Percentiles rank a stretch among this genome's conserved stretches.
Conservation (phyloP, 2,113 vertebrate species). For the Actenoides lindsayi region DNA sequence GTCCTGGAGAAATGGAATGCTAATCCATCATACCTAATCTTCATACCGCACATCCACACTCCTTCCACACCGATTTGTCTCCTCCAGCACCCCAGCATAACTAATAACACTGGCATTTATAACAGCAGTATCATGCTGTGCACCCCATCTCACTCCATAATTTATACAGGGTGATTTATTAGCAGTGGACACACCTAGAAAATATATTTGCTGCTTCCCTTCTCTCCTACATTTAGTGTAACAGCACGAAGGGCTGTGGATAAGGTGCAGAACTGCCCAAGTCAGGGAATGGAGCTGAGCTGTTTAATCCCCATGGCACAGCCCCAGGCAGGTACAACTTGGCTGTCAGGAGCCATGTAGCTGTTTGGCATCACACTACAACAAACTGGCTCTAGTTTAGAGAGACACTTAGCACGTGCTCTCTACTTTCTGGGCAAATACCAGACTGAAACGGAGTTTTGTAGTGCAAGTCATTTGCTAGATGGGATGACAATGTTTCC, state of each 20-base stretch:
- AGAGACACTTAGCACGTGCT: neutral
- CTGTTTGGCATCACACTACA: neutral
- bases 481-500: neutral
- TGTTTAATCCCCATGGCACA: neutral
- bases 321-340: neutral
- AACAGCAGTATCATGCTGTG: neutral
- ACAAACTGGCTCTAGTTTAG: neutral
- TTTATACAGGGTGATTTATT: conserved; percentile 19
- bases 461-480: neutral
- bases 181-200: neutral
- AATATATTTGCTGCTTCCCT: neutral
- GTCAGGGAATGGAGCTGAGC: neutral
- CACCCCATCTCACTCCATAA: neutral
- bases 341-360: neutral
- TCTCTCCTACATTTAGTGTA: neutral
- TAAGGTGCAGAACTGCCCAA: neutral
- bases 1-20: neutral
- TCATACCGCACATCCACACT: neutral
- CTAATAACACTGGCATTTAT: neutral
- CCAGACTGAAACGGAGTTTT: neutral
- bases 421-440: neutral
- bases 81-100: neutral
- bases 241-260: neutral
- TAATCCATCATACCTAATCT: conserved; percentile 59
- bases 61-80: conserved; percentile 19